Percentiles rank a stretch among this genome's conserved stretches.
These are phyloP conservation scores for Tetranychus cinnabarinus DNA, from an alignment of 1,140 invertebrate species.

Conservation along the genomic window DNA sequence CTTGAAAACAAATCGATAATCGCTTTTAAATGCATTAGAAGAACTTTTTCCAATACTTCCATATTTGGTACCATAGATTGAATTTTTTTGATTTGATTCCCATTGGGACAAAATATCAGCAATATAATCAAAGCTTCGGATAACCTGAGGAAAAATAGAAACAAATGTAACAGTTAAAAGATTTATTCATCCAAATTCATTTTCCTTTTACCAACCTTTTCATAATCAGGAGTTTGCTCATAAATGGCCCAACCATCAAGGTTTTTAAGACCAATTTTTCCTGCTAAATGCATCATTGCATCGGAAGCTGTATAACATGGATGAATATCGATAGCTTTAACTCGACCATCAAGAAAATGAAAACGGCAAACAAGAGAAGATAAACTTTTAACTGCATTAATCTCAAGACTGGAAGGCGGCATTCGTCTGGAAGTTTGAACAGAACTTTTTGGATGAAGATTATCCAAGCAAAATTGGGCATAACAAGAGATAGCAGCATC, in stretches of 20 bases:
- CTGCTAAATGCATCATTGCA: slow-evolving; percentile 60
- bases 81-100: slow-evolving; percentile 18
- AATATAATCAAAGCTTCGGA: slow-evolving; percentile 72
- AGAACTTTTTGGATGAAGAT: slow-evolving; percentile 54
- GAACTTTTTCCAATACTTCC: neutral
- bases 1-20: slow-evolving; percentile 80
- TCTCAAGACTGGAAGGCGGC: slow-evolving; percentile 70
- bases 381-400: slow-evolving; percentile 66
- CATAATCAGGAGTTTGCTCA: slow-evolving; percentile 43
- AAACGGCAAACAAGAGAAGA: slow-evolving; percentile 82
- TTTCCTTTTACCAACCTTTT: slow-evolving; percentile 31
- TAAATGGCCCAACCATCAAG: slow-evolving; percentile 85
- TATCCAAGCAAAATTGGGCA: slow-evolving; percentile 78
- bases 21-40: slow-evolving; percentile 29
- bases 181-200: too few species aligned
- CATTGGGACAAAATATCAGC: slow-evolving; percentile 82
- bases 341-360: slow-evolving; percentile 80
- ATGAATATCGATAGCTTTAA: slow-evolving; percentile 82
- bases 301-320: slow-evolving; percentile 77
- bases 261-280: slow-evolving; percentile 55
- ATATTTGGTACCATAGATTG: neutral
- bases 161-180: neutral
- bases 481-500: slow-evolving; percentile 44
- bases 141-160: slow-evolving; percentile 24
- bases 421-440: slow-evolving; percentile 39